phyloP scores from a whole-genome alignment of 2,797 vertebrate species.

The Xenops minutus region DNA sequence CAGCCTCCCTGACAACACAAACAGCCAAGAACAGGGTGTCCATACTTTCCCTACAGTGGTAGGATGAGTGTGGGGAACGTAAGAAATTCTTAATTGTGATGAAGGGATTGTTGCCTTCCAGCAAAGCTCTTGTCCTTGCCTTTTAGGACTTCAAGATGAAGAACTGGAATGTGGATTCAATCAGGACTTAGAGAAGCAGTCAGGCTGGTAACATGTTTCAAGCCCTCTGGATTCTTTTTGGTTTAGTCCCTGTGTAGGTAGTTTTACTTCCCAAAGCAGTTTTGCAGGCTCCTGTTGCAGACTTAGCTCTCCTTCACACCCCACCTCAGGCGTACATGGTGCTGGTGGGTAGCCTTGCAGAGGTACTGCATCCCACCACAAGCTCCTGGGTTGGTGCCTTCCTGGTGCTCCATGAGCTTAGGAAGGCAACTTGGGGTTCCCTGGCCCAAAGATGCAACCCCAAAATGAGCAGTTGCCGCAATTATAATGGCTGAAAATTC shows the following conservation, averaged over 20 bases:
- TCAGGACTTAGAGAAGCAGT: not conserved
- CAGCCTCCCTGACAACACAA: not conserved
- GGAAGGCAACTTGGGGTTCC: not conserved
- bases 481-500: conserved; percentile 32
- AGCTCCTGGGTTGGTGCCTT: not conserved
- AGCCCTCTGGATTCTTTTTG: not conserved
- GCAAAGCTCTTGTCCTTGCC: conserved; percentile 12
- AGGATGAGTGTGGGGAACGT: not conserved
- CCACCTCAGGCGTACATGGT: fast-evolving
- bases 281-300: not conserved
- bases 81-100: not conserved
- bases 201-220: not conserved
- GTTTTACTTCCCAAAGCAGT: not conserved
- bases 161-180: not conserved
- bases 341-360: not conserved
- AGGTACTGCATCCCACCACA: not conserved
- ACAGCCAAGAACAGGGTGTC: not conserved
- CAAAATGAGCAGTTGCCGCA: not conserved
- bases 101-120: not conserved
- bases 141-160: conserved; percentile 9
- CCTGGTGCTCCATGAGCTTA: not conserved
- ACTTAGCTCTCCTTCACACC: not conserved
- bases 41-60: not conserved
- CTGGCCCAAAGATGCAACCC: not conserved
- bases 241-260: not conserved